Evolutionary conservation across 2,797 vertebrate genomes (phyloP).

Genomic region (Eospalax fontanierii): DNA sequence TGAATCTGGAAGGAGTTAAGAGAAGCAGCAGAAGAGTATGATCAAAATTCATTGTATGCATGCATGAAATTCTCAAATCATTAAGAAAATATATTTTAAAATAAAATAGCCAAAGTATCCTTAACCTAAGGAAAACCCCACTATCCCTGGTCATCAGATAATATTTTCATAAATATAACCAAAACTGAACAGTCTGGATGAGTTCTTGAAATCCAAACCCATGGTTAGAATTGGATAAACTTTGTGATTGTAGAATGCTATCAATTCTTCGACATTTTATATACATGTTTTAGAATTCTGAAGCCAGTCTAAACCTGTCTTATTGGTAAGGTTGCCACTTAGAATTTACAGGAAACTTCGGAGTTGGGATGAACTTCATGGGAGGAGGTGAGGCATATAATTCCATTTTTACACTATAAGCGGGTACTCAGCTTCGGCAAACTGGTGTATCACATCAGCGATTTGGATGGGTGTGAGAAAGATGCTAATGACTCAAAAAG

Average conservation of each 20-base stretch:
- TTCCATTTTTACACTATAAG: not conserved
- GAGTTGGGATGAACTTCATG: constrained; percentile 3
- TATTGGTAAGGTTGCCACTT: not conserved
- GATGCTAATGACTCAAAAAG: not conserved
- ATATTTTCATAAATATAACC: constrained; percentile 58
- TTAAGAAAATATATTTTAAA: constrained; percentile 48
- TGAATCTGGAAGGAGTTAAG: not conserved
- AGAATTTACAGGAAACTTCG: not conserved
- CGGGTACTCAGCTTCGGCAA: not conserved
- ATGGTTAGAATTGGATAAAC: constrained; percentile 9
- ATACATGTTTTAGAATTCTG: not conserved
- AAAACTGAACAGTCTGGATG: constrained; percentile 46
- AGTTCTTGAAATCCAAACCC: constrained; percentile 60
- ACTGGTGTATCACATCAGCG: not conserved
- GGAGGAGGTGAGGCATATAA: not conserved
- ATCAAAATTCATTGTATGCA: not conserved
- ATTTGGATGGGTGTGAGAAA: constrained; percentile 32
- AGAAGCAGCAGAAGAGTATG: not conserved
- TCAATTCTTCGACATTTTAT: constrained; percentile 1
- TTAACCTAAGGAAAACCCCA: constrained; percentile 45
- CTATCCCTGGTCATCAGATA: constrained; percentile 23
- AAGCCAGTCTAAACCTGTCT: constrained; percentile 16
- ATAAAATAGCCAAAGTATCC: constrained; percentile 54
- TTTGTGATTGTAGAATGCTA: constrained; percentile 36
- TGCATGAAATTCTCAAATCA: not conserved